These are phyloP conservation scores for Vultur gryphus DNA, from an alignment of 2,797 vertebrate species.

Conservation along the genomic window DNA sequence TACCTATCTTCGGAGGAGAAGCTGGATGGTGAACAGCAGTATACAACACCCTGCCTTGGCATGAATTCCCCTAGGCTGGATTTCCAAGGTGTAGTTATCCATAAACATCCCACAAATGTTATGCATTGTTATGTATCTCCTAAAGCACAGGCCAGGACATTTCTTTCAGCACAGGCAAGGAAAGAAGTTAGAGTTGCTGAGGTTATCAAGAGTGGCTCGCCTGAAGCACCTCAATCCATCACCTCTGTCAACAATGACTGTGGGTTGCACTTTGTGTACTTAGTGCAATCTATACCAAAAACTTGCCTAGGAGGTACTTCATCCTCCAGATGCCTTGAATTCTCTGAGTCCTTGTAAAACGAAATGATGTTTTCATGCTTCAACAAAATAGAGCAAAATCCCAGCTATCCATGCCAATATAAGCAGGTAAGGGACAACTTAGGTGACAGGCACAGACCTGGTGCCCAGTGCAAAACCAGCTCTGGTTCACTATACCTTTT, in stretches of 20 bases:
- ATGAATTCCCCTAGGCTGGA: neutral
- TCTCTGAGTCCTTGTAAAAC: accelerated
- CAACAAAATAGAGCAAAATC: neutral
- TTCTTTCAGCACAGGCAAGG: neutral
- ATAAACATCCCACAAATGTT: neutral
- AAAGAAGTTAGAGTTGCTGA: neutral
- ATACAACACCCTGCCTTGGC: neutral
- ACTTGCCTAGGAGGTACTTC: neutral
- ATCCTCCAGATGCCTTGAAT: neutral
- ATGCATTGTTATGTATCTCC: neutral
- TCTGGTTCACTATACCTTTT: neutral
- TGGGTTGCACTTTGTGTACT: neutral
- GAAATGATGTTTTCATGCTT: neutral
- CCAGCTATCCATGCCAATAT: neutral
- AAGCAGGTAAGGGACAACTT: neutral
- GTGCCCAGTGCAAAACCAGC: neutral
- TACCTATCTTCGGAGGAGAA: neutral
- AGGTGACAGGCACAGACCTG: accelerated
- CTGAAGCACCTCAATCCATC: neutral
- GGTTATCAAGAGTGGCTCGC: neutral
- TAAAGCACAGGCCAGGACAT: neutral
- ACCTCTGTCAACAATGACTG: neutral
- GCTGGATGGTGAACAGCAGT: neutral
- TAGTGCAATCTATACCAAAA: neutral
- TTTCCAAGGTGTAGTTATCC: neutral